Evolutionary conservation across 2,888 invertebrate species (phyloP).

Genomic region (Leuctra nigra): DNA sequence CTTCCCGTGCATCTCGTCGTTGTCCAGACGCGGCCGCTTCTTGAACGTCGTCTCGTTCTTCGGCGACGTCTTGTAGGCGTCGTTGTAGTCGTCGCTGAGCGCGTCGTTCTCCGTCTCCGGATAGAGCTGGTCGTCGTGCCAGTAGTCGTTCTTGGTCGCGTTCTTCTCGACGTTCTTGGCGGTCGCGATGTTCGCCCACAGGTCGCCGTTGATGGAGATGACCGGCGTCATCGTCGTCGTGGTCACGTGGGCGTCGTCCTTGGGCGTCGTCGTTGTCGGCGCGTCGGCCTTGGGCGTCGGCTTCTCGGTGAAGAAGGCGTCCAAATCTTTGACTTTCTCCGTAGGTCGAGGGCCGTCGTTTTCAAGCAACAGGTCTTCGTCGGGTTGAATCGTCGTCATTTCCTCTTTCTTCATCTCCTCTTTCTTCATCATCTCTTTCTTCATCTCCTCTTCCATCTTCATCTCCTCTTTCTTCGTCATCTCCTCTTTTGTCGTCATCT

Average conservation of each 20-base stretch:
- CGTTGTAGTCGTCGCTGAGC: neutral
- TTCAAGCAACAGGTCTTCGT: too few relatives aligned
- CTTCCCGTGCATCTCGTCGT: conserved; percentile 45
- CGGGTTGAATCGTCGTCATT: neutral
- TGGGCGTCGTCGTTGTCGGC: neutral
- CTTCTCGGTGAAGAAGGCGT: neutral
- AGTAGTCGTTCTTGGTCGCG: neutral
- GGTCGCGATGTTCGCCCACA: neutral
- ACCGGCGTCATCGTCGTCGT: neutral
- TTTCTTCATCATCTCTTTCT: too few relatives aligned
- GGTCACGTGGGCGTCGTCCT: neutral
- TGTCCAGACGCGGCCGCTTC: conserved; percentile 44
- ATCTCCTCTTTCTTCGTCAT: too few relatives aligned
- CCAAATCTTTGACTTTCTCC: neutral
- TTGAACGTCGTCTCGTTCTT: conserved; percentile 24
- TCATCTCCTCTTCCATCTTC: too few relatives aligned
- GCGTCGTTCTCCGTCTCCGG: conserved; percentile 3
- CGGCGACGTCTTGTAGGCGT: neutral
- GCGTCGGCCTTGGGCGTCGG: neutral
- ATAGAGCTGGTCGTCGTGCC: neutral
- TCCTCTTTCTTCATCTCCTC: neutral
- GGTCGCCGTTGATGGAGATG: conserved; percentile 3
- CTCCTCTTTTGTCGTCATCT: too few relatives aligned
- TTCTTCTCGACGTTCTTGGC: too few relatives aligned
- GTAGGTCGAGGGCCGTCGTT: too few relatives aligned